Evolutionary conservation across 1,140 invertebrate species (phyloP).

Genomic region (Apis florea): DNA sequence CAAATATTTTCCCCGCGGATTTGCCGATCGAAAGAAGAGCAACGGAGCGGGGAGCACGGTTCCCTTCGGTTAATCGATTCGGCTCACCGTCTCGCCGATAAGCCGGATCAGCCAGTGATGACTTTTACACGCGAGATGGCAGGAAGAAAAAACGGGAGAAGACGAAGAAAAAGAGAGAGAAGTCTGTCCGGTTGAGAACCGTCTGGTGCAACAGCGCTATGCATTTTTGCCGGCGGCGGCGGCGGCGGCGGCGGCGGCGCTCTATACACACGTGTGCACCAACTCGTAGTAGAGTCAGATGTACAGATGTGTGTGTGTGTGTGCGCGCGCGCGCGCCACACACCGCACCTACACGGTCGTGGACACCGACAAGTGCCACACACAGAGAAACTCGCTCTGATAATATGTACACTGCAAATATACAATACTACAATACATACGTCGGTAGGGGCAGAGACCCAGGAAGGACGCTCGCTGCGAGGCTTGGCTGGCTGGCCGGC

Average conservation of each 20-base stretch:
- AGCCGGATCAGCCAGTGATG: constrained; percentile 46
- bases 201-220: constrained; percentile 69
- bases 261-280: constrained; percentile 1
- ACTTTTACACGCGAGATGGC: constrained; percentile 34
- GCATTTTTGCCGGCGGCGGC: constrained; percentile 75
- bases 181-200: constrained; percentile 75
- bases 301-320: no score
- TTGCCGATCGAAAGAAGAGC: background rate
- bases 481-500: constrained; percentile 58
- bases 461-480: constrained; percentile 76
- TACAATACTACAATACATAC: constrained; percentile 73
- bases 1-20: constrained; percentile 45
- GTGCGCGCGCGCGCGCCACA: background rate
- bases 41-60: background rate
- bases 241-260: constrained; percentile 59
- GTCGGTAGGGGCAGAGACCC: constrained; percentile 78
- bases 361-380: constrained; percentile 42
- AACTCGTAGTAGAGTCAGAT: background rate
- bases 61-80: constrained; percentile 47
- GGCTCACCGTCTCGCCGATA: constrained; percentile 49
- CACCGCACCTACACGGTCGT: background rate
- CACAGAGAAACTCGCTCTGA: constrained; percentile 59
- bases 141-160: constrained; percentile 8
- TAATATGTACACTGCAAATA: constrained; percentile 77
- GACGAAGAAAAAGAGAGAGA: constrained; percentile 44